Percentiles rank a stretch among this genome's conserved stretches.
Conservation (phyloP, 1,140 invertebrate species). For the Bactericera cockerelli region DNA sequence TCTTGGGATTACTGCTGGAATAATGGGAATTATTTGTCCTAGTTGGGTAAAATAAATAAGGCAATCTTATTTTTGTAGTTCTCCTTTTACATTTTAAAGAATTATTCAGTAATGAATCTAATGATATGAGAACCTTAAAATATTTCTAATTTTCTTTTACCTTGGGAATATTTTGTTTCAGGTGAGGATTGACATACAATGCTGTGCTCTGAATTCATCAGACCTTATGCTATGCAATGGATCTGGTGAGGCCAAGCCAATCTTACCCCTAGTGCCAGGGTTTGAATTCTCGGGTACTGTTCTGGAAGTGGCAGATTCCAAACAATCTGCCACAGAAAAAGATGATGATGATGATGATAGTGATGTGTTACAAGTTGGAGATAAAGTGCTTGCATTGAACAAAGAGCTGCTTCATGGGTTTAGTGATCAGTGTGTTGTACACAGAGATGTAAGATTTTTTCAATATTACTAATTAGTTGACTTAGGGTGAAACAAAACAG, state of each 20-base stretch:
- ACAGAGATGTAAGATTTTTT: constrained; percentile 29
- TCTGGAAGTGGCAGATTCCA: constrained; percentile 28
- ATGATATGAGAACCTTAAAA: too few relatives aligned
- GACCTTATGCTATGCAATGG: constrained; percentile 36
- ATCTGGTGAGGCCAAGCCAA: constrained; percentile 30
- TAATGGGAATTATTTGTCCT: not conserved
- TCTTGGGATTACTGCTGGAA: not conserved
- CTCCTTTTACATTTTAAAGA: not conserved
- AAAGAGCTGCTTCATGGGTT: constrained; percentile 36
- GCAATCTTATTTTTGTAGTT: not conserved
- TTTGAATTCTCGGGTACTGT: constrained; percentile 38
- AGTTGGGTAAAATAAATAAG: not conserved
- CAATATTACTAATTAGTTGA: too few relatives aligned
- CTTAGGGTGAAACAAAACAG: too few relatives aligned
- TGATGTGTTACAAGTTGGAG: constrained; percentile 26
- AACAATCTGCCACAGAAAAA: constrained; percentile 24
- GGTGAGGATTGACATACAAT: constrained; percentile 39
- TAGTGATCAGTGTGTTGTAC: constrained; percentile 35
- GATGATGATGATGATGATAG: constrained; percentile 28
- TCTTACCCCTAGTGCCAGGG: constrained; percentile 36
- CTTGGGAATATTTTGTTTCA: constrained; percentile 26
- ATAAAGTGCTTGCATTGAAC: constrained; percentile 36
- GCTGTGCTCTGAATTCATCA: constrained; percentile 40
- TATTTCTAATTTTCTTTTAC: too few relatives aligned
- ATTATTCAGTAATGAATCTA: constrained; percentile 11